Base-by-base conservation (phyloP, 2,113 vertebrate genomes). In the Halichoerus grypus region DNA sequence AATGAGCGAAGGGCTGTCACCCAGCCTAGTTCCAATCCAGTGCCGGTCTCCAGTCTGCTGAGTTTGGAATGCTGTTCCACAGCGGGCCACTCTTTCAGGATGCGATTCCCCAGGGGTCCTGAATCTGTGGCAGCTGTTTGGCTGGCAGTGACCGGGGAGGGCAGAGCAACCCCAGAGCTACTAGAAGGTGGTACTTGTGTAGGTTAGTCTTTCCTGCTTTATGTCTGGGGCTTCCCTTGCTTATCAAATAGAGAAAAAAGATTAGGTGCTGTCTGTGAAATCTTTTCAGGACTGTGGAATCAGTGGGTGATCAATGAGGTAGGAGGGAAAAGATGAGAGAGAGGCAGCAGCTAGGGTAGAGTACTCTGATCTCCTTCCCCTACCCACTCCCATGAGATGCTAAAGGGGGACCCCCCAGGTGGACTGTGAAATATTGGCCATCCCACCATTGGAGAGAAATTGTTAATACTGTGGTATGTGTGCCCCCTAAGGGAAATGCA, bases 181-280 rank as follows among this genome's bases (percentile, higher is more conserved):
- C 76, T 57, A 59, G 90, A 61, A 97, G 55, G 39, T 33, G 67
- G 49, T 63, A 49, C 36, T 82, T 85, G 7, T 81, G 19, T 92
- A 90, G 16, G 11, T 93, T 93, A 67, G 79, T 79, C 46, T 94
- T 98, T 76, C 7, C 77, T 88, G 79, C 61, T 79, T 87, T 80
- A 4, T 84, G 9, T 86, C 9, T 76, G 79, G 15, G 42, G 46
- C 46, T 55, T 86, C 16, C 33, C 39, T 92, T 74, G 33, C 13
- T 63, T 88, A 51, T 26, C 69, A 77, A 42, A 5, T 81, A 59
- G 65, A 86, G 72, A 55, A 11, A 7, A n/a, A 81, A 81, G 59
- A 74, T 81, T 1, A 82, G 86, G 33, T 81, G 26, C n/a, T 46
- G 5, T 77, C 79, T 83, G 8, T 91, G 36, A 28, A 22, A 10